Base-by-base conservation (phyloP, 2,888 invertebrate genomes). In the Parnassius glacialis region DNA sequence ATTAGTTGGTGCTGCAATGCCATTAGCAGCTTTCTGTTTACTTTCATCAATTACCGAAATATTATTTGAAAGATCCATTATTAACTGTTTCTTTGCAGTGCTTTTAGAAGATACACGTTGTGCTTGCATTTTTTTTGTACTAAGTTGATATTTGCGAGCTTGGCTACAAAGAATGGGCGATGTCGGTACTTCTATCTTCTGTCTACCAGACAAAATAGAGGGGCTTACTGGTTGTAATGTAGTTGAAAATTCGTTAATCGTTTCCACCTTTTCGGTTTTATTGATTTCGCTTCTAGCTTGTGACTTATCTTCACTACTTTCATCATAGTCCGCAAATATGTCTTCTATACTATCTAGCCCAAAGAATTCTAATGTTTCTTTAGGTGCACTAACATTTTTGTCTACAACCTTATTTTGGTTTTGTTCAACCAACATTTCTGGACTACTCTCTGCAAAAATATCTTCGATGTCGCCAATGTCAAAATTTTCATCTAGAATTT, bases 261-360 rank as follows among this genome's bases (percentile, higher is more conserved):
- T 44, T 13, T 54, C 51, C n/a, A 16, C n/a, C 11, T 56, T 64
- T 42, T 59, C 52, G 13, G 52, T 55, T 25, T 57, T 62, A 12
- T 54, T 53, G 12, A 42, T 65, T 62, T 55, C 64, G 67, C 43
- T 44, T 34, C 7, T 34, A 34, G 20, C n/a, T 13, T 41, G 20
- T n/a, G 74, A 69, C 7, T 68, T 65, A 44, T 70, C 64, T 47
- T 73, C 65, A 42, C 67, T 66, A 53, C 74, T 77, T 20, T 85
- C 82, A 62, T 84, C 79, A 43, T 79, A 81, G 70, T 85, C 84
- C 41, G 80, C 90, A 74, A 92, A 90, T 52, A 91, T 88, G 64
- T 92, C 92, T 48, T 92, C 84, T 64, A 93, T 86, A 66, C 85
- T 87, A 56, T 87, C 83, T 51, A 92, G 75, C 59, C 92, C 90